phyloP scores from a whole-genome alignment of 2,888 invertebrate species.

The Hanleya hanleyi region DNA sequence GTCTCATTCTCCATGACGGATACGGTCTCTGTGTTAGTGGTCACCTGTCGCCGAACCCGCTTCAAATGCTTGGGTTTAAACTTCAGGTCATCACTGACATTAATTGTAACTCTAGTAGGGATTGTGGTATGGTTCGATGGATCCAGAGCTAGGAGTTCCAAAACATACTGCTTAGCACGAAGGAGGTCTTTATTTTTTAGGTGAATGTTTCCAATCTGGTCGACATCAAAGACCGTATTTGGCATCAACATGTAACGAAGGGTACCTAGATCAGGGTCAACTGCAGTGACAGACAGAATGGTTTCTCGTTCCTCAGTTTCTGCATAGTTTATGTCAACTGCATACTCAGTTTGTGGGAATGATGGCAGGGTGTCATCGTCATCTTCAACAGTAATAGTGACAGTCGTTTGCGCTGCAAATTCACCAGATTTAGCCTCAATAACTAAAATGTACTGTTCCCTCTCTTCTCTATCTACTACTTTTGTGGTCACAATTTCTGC shows the following conservation, averaged over 20 bases:
- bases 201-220: neutral
- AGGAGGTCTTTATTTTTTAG: neutral
- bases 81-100: neutral
- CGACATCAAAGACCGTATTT: neutral
- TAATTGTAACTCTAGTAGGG: neutral
- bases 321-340: neutral
- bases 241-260: neutral
- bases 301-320: neutral
- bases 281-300: neutral
- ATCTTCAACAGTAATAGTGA: constrained; percentile 29
- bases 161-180: neutral
- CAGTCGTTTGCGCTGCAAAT: constrained; percentile 82
- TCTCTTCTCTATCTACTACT: constrained; percentile 86
- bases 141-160: neutral
- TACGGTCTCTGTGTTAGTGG: neutral
- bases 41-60: neutral
- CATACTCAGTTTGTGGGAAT: neutral
- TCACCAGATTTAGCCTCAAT: constrained; percentile 72
- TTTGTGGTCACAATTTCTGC: constrained; percentile 72
- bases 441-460: constrained; percentile 82
- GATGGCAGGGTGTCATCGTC: constrained; percentile 24
- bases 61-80: neutral
- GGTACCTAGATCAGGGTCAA: neutral
- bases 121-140: neutral
- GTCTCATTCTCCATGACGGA: neutral